A percentile compares a stretch with the other conserved stretches of the same genome.
Evolutionary conservation across 2,888 invertebrate species (phyloP).

Genomic region (Caenorhabditis panamensis): DNA sequence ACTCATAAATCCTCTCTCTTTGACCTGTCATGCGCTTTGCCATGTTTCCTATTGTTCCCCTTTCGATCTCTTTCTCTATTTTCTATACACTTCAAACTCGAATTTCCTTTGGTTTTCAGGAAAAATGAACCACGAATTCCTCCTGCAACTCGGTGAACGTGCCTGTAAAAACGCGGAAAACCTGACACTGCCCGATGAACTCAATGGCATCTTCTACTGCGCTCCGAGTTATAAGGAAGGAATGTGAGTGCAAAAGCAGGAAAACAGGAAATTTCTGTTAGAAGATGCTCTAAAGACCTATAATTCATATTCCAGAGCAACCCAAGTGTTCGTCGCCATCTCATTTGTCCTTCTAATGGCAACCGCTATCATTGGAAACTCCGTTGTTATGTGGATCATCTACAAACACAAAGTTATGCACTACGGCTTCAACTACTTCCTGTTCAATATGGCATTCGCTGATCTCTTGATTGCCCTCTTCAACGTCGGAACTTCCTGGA

Average conservation of each 20-base stretch:
- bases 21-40: neutral
- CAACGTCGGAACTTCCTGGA: conserved; percentile 78
- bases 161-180: conserved; percentile 45
- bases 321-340: conserved; percentile 70
- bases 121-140: conserved; percentile 44
- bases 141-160: conserved; percentile 49
- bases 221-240: conserved; percentile 33
- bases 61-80: neutral
- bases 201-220: conserved; percentile 52
- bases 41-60: conserved; percentile 1
- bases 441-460: conserved; percentile 79
- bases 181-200: conserved; percentile 40
- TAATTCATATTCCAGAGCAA: conserved; percentile 49
- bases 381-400: conserved; percentile 78
- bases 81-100: too few relatives aligned
- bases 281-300: neutral
- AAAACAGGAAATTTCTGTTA: neutral
- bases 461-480: conserved; percentile 77
- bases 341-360: conserved; percentile 72
- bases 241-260: conserved; percentile 32
- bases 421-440: conserved; percentile 76
- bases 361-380: conserved; percentile 74
- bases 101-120: neutral
- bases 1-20: conserved; percentile 25
- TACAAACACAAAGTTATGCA: conserved; percentile 76